A percentile compares a stretch with the other conserved stretches of the same genome.
phyloP scores from a whole-genome alignment of 2,797 vertebrate species.

The Siniperca undulata region DNA sequence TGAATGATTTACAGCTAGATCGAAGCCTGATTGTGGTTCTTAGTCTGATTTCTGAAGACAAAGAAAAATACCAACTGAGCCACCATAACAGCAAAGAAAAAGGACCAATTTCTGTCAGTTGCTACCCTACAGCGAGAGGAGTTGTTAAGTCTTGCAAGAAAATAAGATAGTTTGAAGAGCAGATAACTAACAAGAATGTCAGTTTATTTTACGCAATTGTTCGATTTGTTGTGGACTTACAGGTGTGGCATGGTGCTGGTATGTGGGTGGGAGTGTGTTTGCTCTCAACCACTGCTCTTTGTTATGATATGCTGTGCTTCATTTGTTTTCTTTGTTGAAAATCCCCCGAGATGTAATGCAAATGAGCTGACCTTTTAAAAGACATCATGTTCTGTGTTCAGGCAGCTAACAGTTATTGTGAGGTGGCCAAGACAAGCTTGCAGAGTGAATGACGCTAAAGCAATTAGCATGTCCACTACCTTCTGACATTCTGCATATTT shows the following conservation, averaged over 20 bases:
- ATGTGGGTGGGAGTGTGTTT: not conserved
- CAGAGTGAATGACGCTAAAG: not conserved
- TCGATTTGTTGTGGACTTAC: conserved; percentile 30
- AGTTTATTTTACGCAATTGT: conserved; percentile 29
- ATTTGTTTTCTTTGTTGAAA: conserved; percentile 32
- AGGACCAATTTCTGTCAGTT: conserved; percentile 20
- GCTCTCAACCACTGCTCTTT: conserved; percentile 24
- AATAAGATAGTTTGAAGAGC: conserved; percentile 22
- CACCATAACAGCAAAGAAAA: conserved; percentile 24
- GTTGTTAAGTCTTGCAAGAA: conserved; percentile 28
- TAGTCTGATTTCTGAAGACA: conserved; percentile 67
- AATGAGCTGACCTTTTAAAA: conserved; percentile 49
- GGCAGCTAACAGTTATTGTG: conserved; percentile 11
- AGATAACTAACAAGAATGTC: conserved; percentile 14
- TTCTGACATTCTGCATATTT: conserved; percentile 26
- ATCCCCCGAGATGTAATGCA: conserved; percentile 34
- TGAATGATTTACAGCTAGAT: conserved; percentile 50
- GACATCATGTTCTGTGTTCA: conserved; percentile 41
- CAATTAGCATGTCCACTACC: conserved; percentile 37
- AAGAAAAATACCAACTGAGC: conserved; percentile 46
- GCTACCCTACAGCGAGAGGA: conserved; percentile 30
- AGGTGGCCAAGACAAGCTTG: conserved; percentile 7
- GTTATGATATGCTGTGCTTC: conserved; percentile 23
- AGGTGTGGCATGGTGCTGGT: conserved; percentile 21
- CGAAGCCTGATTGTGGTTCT: conserved; percentile 54